Percentiles rank a stretch among this genome's conserved stretches.
Conservation (phyloP, 2,797 vertebrate species). For the Falco cherrug region DNA sequence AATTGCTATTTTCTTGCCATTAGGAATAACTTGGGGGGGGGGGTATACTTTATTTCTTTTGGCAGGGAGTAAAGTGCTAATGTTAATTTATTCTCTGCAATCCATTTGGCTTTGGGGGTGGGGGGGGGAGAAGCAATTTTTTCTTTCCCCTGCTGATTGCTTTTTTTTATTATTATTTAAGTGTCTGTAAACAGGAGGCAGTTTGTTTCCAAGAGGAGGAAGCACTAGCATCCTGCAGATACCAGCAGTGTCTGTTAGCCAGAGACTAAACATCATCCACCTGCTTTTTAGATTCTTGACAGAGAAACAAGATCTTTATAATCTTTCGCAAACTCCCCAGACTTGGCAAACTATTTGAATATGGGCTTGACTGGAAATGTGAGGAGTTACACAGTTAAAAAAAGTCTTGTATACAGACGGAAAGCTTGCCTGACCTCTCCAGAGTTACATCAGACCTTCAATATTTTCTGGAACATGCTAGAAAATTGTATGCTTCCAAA, state of each 20-base stretch:
- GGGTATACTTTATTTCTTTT: not conserved
- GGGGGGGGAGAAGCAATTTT: not conserved
- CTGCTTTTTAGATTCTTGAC: not conserved
- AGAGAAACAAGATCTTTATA: not conserved
- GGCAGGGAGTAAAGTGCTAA: not conserved
- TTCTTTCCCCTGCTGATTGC: not conserved
- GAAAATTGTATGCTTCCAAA: not conserved
- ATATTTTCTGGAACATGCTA: rapidly evolving
- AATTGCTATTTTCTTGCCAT: not conserved
- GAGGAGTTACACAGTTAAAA: not conserved
- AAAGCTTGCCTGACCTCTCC: not conserved
- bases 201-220: not conserved
- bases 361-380: not conserved
- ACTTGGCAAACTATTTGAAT: not conserved
- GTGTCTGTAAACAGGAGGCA: conserved; percentile 9
- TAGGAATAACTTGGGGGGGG: not conserved
- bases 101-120: not conserved
- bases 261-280: conserved; percentile 2
- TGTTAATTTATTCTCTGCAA: not conserved
- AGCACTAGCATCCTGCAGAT: not conserved
- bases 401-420: not conserved
- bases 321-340: not conserved
- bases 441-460: not conserved
- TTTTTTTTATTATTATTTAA: not conserved
- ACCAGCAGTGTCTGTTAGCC: not conserved